Evolutionary conservation across 1,140 invertebrate genomes (phyloP), one percentile per base, ranked within the genome.

Genomic region (Drosophila subpulchrella): DNA sequence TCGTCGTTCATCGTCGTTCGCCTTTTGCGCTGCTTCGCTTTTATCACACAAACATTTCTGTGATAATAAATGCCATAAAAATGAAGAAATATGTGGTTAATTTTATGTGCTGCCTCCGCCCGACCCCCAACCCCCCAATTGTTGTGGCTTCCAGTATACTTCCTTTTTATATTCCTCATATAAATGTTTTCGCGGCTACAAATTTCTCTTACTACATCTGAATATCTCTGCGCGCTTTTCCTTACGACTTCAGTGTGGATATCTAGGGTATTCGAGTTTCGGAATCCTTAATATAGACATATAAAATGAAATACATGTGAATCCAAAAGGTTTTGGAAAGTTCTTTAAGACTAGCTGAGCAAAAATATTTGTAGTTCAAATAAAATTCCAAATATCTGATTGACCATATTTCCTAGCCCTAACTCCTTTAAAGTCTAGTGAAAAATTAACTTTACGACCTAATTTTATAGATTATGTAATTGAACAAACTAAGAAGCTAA

Each of bases 61-160:
- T 89, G 84, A 89, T 89, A 89, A 89, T 89, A 89, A 89, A 89
- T 89, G 84, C 84, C 84, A 89, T 89, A 89, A 89, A 89, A 89
- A 89, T 89, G 84, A 89, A 89, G 84, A 89, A 89, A 89, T 89
- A 89, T 89, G 84, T 89, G 84, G 84, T 89, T 89, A 89, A 89
- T 89, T 89, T 89, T 89, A 89, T 89, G 84, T 89, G 79, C 79
- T 82, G 68, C 72, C 75, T 38, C 42, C 42, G 50, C 13, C 24
- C 0, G 44, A 20, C 42, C 41, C 8, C 24, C 24, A 4, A 2
- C 32, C 58, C 41, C 8, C 24, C 24, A 6, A 2, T n/a, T 10
- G 27, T 54, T 67, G 58, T 41, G 30, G 44, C 58, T 41, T 53
- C 66, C 61, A 41, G 48, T 27, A 53, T 62, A 77, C 72, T 82